Percentiles rank a stretch among this genome's conserved stretches.
phyloP scores from a whole-genome alignment of 2,113 vertebrate genomes.

The Charadrius vociferus region DNA sequence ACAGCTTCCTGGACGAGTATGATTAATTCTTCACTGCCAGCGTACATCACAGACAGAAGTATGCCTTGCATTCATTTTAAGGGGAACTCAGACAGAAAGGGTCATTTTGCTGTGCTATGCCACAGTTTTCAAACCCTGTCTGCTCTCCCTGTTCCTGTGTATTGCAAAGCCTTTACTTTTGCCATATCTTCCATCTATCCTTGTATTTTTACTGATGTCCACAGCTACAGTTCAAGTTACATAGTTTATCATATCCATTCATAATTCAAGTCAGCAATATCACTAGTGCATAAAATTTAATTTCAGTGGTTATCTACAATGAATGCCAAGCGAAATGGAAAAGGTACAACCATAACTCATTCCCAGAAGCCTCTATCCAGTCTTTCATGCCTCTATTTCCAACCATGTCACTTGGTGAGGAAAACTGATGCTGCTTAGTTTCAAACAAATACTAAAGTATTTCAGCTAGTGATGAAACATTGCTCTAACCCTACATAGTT shows the following conservation, averaged over 20 bases:
- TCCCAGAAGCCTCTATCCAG: not conserved
- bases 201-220: not conserved
- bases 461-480: not conserved
- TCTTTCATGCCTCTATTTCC: not conserved
- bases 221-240: not conserved
- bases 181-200: not conserved
- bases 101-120: not conserved
- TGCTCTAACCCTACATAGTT: not conserved
- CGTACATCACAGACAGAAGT: not conserved
- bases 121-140: not conserved
- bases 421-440: not conserved
- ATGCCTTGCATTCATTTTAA: not conserved
- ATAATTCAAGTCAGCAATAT: constrained; percentile 1
- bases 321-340: not conserved
- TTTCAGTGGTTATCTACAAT: not conserved
- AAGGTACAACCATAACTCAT: not conserved
- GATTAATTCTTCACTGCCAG: not conserved
- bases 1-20: not conserved
- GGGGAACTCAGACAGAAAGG: not conserved
- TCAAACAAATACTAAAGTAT: not conserved
- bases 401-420: not conserved
- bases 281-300: not conserved
- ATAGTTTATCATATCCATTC: not conserved
- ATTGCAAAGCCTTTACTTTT: not conserved
- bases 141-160: not conserved